Base-by-base conservation (phyloP, 2,888 invertebrate species). In the Troides aeacus region DNA sequence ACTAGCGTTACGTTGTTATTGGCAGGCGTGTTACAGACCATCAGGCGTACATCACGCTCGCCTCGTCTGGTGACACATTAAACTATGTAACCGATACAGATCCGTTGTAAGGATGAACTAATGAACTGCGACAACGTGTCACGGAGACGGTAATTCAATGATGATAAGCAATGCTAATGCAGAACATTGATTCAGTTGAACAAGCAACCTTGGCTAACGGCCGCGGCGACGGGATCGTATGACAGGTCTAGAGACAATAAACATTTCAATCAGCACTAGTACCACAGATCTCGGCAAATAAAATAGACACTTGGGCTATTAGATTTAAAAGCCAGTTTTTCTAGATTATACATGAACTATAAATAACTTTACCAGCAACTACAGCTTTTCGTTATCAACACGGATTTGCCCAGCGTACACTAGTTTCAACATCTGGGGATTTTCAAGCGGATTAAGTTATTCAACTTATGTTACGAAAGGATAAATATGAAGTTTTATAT, bases 131-230 rank as follows among this genome's bases (percentile, higher is more conserved):
- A 70, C 66, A 70, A 62, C n/a, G 59, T 70, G 70, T 70, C 70
- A 70, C 39, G 70, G 70, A 66, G 69, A 69, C 59, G 21, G 68
- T 70, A 70, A 70, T 59, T 66, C 24, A 53, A 70, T 70, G 66
- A 66, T n/a, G 57, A 64, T 30, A 57, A 46, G 42, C 61, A 67
- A 67, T 70, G 70, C 53, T 67, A 60, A n/a, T 36, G 17, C 46
- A 60, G 21, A 67, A 30, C 70, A 57, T 64, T 70, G 66, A 67
- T 70, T 61, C 67, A 64, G 64, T 67, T 67, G 70, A 57, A 70
- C 57, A 56, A 63, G 24, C 66, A 70, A 46, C 70, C 70, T 70
- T 70, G 67, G 59, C 21, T 57, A 50, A 21, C 56, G 42, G 50
- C 64, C 60, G 69, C 61, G 68, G 69, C 58, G 56, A 70, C 56